phyloP scores from a whole-genome alignment of 2,797 vertebrate genomes.

The Rallus crepitans region DNA sequence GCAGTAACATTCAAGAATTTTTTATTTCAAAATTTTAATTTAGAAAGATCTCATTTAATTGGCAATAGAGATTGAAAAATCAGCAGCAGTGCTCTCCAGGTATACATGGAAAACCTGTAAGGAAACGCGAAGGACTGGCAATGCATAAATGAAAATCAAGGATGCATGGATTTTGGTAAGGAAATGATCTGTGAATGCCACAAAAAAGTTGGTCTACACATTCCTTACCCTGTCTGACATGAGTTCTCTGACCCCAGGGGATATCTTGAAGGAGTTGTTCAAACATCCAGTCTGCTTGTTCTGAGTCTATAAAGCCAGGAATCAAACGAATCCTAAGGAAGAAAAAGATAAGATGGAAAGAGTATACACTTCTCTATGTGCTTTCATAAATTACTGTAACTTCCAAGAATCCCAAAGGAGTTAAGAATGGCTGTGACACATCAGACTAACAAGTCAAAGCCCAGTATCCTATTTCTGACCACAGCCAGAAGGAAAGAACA shows the following conservation, averaged over 20 bases:
- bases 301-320: conserved; percentile 85
- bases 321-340: conserved; percentile 83
- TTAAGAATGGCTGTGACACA: not conserved
- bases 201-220: not conserved
- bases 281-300: conserved; percentile 92
- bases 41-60: not conserved
- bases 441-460: not conserved
- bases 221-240: conserved; percentile 80
- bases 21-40: not conserved
- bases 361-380: not conserved
- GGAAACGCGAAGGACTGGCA: not conserved
- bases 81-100: not conserved
- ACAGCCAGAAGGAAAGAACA: not conserved
- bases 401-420: not conserved
- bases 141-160: not conserved
- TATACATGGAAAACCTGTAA: fast-evolving
- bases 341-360: not conserved
- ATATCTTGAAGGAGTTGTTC: conserved; percentile 87
- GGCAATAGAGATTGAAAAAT: not conserved
- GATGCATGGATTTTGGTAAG: fast-evolving
- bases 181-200: not conserved
- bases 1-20: not conserved
- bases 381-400: not conserved
- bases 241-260: conserved; percentile 93
- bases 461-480: not conserved